A percentile compares a stretch with the other conserved stretches of the same genome.
phyloP scores from a whole-genome alignment of 1,140 invertebrate genomes.

The Leptinotarsa defecta region DNA sequence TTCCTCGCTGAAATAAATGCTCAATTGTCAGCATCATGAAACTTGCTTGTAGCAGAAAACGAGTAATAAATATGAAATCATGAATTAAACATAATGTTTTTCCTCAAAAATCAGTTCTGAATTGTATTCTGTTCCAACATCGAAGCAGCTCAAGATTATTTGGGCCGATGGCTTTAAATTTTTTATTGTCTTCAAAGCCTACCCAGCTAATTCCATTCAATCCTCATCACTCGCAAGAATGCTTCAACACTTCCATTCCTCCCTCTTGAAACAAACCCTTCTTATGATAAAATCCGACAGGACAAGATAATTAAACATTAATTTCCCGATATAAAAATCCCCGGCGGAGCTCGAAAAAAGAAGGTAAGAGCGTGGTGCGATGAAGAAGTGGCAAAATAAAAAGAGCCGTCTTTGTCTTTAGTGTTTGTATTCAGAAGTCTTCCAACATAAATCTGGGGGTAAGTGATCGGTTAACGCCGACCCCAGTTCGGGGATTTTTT shows the following conservation, averaged over 20 bases:
- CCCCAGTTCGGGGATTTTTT: constrained; percentile 56
- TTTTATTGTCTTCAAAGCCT: too few species aligned
- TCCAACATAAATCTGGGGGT: constrained; percentile 55
- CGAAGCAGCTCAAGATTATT: too few species aligned
- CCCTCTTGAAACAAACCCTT: neutral
- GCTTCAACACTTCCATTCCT: neutral
- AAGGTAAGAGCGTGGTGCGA: constrained; percentile 5
- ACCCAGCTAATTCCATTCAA: too few species aligned
- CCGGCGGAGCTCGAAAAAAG: neutral
- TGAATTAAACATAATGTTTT: too few species aligned
- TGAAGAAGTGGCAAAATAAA: constrained; percentile 29
- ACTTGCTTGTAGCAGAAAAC: too few species aligned
- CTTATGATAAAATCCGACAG: constrained; percentile 11
- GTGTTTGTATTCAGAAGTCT: constrained; percentile 55
- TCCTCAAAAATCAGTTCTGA: too few species aligned
- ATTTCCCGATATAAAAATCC: constrained; percentile 24
- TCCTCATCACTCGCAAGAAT: neutral
- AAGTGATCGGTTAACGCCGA: constrained; percentile 57
- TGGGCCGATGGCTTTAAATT: too few species aligned
- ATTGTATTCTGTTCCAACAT: too few species aligned
- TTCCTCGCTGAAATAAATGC: too few species aligned
- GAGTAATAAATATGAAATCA: too few species aligned
- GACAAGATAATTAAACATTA: constrained; percentile 27
- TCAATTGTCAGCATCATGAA: too few species aligned
- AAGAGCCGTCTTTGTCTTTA: constrained; percentile 32